These are phyloP conservation scores for Falco concolor DNA, from an alignment of 2,797 vertebrate species.

Conservation along the genomic window DNA sequence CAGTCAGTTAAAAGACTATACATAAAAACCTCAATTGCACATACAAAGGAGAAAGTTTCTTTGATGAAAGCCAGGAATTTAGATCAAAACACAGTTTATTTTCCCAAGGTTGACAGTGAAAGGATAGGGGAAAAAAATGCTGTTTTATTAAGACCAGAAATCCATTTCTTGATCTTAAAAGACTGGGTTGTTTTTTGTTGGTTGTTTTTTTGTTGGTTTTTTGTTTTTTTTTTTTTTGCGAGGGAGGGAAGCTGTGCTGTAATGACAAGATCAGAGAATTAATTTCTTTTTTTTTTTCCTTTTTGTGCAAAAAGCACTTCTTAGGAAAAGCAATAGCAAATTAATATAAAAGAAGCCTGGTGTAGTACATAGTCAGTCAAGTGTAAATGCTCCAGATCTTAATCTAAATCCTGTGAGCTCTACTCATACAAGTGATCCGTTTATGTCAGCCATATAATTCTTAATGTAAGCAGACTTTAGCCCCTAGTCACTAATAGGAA, in stretches of 20 bases:
- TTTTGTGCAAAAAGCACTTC: background rate
- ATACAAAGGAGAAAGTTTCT: slow-evolving; percentile 22
- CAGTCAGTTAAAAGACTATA: slow-evolving; percentile 6
- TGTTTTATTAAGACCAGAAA: slow-evolving; percentile 39
- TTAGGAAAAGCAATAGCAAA: background rate
- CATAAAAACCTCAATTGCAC: background rate
- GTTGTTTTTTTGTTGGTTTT: no score
- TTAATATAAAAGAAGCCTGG: background rate
- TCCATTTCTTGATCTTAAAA: slow-evolving; percentile 28
- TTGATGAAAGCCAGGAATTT: slow-evolving; percentile 46
- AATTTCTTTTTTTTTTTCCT: background rate
- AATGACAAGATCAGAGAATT: slow-evolving; percentile 7
- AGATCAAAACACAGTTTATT: slow-evolving; percentile 49
- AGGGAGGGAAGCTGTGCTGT: background rate
- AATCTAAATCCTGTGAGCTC: background rate
- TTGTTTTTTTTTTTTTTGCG: background rate
- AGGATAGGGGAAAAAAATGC: background rate
- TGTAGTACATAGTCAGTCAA: background rate
- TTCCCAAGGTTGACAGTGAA: slow-evolving; percentile 18
- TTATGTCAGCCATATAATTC: background rate
- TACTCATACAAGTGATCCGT: background rate
- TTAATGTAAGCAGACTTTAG: background rate
- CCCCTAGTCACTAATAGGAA: background rate
- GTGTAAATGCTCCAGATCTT: background rate
- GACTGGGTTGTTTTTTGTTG: background rate